Evolutionary conservation across 1,140 invertebrate species (phyloP), one percentile per base, ranked within the genome.

Genomic region (Drosophila neocordata): DNA sequence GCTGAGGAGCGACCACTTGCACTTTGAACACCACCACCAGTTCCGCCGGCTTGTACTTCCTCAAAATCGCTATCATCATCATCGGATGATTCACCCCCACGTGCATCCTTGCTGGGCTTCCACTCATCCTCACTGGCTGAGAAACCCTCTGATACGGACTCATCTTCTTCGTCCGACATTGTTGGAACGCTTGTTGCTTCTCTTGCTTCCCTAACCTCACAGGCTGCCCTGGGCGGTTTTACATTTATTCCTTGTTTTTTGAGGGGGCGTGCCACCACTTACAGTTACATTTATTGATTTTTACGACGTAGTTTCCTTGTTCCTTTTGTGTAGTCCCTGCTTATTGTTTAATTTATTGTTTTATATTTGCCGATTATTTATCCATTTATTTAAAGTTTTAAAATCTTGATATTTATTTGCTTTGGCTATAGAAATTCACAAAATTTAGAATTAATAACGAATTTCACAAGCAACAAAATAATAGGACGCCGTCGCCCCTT

Each of bases 61-160:
- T 91, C 90, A 22, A 81, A 91, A 12, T 91, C 90, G 55, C 90
- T 91, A 58, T 91, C 90, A 72, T 91, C 90, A 51, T 91, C 90
- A 24, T 91, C 90, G 0, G 87, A 90, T 7, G 87, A 89, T 62
- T 91, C 87, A 8, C 84, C 90, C 2, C 87, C 90, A 48, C 77
- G 77, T 2, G 61, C 74, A 65, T 91, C 75, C 60, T 91, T 90
- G 13, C 9, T 70, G 3, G 90, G 90, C 48, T 88, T 90, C 90
- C 90, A 91, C 57, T 91, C 90, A 64, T 91, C 90, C 52, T 87
- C 89, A 53, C 90, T 91, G 48, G 90, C 90, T 4, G 90, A 91
- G 60, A 91, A 91, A 56, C 83, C 90, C 48, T 91, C 90, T 15
- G 90, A 89, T 65, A 80, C 65, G 57, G 87, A 89, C 35, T 89